Conservation (phyloP, 2,888 invertebrate genomes). For the Eupithecia insigniata region DNA sequence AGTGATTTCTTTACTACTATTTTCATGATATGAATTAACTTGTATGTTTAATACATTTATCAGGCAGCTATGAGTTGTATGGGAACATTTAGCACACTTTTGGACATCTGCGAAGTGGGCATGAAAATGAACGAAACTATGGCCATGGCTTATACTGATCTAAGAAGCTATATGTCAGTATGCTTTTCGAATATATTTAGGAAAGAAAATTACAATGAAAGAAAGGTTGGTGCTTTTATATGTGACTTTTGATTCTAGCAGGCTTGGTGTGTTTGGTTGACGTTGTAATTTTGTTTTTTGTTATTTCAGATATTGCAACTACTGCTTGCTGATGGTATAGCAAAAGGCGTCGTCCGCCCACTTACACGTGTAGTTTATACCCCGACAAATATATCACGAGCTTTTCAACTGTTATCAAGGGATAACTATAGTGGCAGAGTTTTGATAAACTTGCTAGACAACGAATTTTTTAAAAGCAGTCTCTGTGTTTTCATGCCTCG, state of each 20-base stretch:
- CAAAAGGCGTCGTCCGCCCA: constrained; percentile 38
- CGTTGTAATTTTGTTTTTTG: too few relatives aligned
- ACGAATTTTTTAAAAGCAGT: neutral
- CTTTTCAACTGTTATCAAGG: constrained; percentile 29
- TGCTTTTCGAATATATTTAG: neutral
- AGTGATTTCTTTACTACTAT: too few relatives aligned
- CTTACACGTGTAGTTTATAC: constrained; percentile 30
- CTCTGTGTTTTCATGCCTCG: neutral
- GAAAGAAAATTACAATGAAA: neutral
- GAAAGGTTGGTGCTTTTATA: neutral
- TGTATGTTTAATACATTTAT: too few relatives aligned
- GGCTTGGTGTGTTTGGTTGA: too few relatives aligned
- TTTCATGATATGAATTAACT: too few relatives aligned
- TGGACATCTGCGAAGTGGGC: neutral
- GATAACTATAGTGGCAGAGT: constrained; percentile 34
- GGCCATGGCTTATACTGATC: neutral
- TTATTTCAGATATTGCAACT: constrained; percentile 25
- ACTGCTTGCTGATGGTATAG: constrained; percentile 33
- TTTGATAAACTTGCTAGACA: constrained; percentile 30
- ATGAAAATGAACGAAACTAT: neutral
- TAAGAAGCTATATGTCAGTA: neutral
- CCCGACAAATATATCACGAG: constrained; percentile 24
- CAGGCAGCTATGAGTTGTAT: neutral
- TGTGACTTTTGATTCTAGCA: too few relatives aligned
- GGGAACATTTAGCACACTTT: neutral